phyloP scores from a whole-genome alignment of 2,113 vertebrate species.

The Bombycilla garrulus region DNA sequence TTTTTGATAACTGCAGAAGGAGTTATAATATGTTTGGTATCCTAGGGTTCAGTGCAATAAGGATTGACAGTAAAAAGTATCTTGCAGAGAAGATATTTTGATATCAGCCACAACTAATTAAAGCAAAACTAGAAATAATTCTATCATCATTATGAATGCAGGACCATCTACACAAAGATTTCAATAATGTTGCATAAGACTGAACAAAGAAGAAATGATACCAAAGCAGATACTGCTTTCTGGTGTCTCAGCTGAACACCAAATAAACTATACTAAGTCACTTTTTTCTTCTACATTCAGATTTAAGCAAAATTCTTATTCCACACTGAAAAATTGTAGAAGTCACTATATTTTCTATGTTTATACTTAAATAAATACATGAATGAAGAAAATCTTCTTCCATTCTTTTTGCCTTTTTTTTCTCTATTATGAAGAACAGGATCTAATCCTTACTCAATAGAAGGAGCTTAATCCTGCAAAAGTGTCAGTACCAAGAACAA shows the following conservation, averaged over 20 bases:
- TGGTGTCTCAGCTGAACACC: background rate
- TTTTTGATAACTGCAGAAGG: background rate
- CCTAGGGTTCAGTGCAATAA: background rate
- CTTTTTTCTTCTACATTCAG: background rate
- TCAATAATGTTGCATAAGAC: background rate
- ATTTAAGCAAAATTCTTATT: background rate
- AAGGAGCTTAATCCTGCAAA: background rate
- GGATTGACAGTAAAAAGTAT: background rate
- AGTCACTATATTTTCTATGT: background rate
- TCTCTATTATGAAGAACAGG: accelerated
- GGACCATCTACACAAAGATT: background rate
- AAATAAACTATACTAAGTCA: background rate
- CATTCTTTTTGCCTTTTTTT: background rate
- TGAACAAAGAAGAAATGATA: background rate
- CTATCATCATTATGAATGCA: background rate
- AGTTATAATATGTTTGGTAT: background rate
- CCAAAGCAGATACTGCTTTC: background rate
- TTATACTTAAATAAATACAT: background rate
- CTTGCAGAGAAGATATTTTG: background rate
- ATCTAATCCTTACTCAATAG: background rate
- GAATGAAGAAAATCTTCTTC: background rate
- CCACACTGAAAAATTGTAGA: background rate
- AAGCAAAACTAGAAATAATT: background rate
- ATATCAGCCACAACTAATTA: background rate
- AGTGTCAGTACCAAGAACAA: background rate